A percentile compares a stretch with the other conserved stretches of the same genome.
These are phyloP conservation scores for Agelastica alni DNA, from an alignment of 2,888 invertebrate species.

Conservation along the genomic window DNA sequence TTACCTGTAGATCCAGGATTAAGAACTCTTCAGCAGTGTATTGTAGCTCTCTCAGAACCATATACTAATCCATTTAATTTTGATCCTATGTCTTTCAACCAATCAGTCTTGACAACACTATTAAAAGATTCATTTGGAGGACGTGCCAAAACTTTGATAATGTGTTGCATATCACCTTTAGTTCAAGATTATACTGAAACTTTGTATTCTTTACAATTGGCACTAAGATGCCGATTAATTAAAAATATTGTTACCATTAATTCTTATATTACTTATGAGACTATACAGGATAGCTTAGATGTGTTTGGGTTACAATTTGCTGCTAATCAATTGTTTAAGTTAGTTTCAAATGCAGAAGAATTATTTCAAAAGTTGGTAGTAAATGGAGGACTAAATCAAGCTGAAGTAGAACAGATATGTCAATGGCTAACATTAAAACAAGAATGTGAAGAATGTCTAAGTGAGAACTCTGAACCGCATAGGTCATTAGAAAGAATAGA, in stretches of 20 bases:
- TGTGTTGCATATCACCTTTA: slow-evolving; percentile 73
- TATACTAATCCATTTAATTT: slow-evolving; percentile 40
- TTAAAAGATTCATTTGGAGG: slow-evolving; percentile 77
- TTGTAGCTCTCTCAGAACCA: slow-evolving; percentile 62
- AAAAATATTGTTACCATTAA: slow-evolving; percentile 74
- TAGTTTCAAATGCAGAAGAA: slow-evolving; percentile 83
- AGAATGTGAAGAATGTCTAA: slow-evolving; percentile 83
- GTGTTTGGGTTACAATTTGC: slow-evolving; percentile 80
- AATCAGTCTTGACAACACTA: slow-evolving; percentile 71
- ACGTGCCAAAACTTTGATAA: slow-evolving; percentile 72
- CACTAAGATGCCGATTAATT: slow-evolving; percentile 68
- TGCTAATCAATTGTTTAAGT: slow-evolving; percentile 78
- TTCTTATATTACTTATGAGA: slow-evolving; percentile 58
- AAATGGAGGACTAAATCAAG: slow-evolving; percentile 70
- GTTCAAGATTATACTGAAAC: slow-evolving; percentile 71
- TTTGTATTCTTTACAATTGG: slow-evolving; percentile 69
- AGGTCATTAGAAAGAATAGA: slow-evolving; percentile 62
- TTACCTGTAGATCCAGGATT: slow-evolving; percentile 66
- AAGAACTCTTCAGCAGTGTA: slow-evolving; percentile 69
- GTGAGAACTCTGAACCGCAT: slow-evolving; percentile 60
- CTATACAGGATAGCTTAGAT: slow-evolving; percentile 52
- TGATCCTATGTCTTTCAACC: slow-evolving; percentile 59
- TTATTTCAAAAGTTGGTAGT: slow-evolving; percentile 76
- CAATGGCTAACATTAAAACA: slow-evolving; percentile 86
- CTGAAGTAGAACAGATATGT: slow-evolving; percentile 76